Percentiles rank a stretch among this genome's conserved stretches.
Evolutionary conservation across 2,888 invertebrate species (phyloP).

Genomic region (Diaphora mendica): DNA sequence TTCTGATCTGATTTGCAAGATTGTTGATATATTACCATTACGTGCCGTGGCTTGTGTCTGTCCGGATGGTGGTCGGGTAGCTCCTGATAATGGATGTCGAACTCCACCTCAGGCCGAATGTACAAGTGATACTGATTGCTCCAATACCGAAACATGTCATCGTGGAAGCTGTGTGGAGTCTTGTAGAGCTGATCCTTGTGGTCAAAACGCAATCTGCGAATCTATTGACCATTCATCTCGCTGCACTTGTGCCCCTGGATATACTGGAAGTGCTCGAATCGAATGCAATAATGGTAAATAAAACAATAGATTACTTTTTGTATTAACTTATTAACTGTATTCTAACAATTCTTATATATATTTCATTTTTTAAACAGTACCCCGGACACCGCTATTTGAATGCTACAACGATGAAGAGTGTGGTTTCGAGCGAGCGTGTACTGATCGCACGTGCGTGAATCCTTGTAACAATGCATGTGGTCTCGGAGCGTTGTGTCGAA

Average conservation of each 20-base stretch:
- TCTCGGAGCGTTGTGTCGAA: constrained; percentile 92
- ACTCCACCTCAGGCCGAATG: constrained; percentile 88
- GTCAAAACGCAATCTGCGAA: constrained; percentile 93
- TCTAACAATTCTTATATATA: not conserved
- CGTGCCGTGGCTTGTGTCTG: constrained; percentile 95
- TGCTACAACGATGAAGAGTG: constrained; percentile 94
- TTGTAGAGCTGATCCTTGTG: constrained; percentile 92
- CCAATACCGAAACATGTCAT: constrained; percentile 90
- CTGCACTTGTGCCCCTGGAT: constrained; percentile 92
- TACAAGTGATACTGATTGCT: constrained; percentile 91
- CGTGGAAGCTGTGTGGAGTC: constrained; percentile 92
- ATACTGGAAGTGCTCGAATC: constrained; percentile 91
- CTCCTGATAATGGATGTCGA: constrained; percentile 90
- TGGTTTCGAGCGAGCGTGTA: constrained; percentile 90
- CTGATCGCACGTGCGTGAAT: constrained; percentile 91
- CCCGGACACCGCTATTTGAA: constrained; percentile 85
- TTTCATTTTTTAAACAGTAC: constrained; percentile 60
- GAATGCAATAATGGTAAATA: constrained; percentile 89
- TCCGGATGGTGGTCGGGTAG: constrained; percentile 92
- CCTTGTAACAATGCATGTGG: constrained; percentile 93
- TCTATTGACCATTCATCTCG: constrained; percentile 91
- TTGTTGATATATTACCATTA: constrained; percentile 92
- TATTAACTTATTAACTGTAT: not conserved
- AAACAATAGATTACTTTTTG: not conserved
- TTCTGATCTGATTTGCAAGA: constrained; percentile 92